Base-by-base conservation (phyloP, 2,113 vertebrate genomes). In the Drymodes brunneopygia region DNA sequence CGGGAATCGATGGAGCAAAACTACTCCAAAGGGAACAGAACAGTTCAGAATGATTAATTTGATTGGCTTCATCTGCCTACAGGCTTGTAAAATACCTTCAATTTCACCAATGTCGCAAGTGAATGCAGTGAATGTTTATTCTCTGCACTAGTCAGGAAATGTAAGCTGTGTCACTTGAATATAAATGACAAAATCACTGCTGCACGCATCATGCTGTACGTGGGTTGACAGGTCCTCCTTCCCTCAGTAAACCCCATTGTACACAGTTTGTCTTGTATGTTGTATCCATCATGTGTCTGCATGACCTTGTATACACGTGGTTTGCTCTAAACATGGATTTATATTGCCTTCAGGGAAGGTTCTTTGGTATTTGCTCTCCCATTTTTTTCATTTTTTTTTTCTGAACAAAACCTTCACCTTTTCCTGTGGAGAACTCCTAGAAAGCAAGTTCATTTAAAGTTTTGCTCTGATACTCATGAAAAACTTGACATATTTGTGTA, bases 341-440 rank as follows among this genome's bases (percentile, higher is more conserved):
- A 13, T 50, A 35, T 77, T 85, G 42, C 45, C 35, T 66, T 88
- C 47, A 17, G 74, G 58, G 40, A 78, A 86, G 40, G 40, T 35
- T 74, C 9, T 84, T 78, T 60, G 23, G 7, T 48, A 6, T 84
- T 78, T 78, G 21, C 42, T 75, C 10, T 88, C 27, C 38, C 1
- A 0, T 13, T 48, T 74, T 40, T 0, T 28, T 54, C 36, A n/a
- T 54, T 27, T 0, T 28, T 0, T 20, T 31, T 36, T 31, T 50
- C 47, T 81, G 40, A 53, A 44, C 12, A 42, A 81, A 86, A 47
- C 35, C 50, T 62, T 64, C 5, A 35, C 21, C n/a, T 61, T 28
- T 45, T 90, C 12, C 28, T 75, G 23, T 67, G 48, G 7, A 78
- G 40, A 53, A 29, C 29, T 7, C 74, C 18, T 16, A 88, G 45